Conservation (phyloP, 2,113 vertebrate genomes). For the Brienomyrus brachyistius region DNA sequence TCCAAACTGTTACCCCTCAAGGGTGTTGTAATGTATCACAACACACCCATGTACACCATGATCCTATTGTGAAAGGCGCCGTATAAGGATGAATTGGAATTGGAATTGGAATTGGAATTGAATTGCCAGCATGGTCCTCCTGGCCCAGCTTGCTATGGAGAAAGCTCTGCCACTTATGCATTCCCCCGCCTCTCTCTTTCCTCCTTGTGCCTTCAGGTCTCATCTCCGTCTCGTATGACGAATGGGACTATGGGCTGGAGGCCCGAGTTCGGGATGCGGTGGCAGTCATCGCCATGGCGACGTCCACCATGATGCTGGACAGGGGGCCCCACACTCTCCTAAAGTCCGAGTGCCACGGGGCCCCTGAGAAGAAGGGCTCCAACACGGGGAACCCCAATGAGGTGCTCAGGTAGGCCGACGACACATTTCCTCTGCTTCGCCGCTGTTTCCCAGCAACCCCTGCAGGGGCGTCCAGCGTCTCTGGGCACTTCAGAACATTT, state of each 20-base stretch:
- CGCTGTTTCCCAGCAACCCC: background rate
- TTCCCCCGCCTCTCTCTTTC: background rate
- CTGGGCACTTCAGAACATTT: background rate
- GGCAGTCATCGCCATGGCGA: constrained; percentile 93
- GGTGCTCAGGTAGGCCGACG: constrained; percentile 58
- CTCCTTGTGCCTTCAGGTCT: constrained; percentile 53
- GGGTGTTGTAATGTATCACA: background rate
- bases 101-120: background rate
- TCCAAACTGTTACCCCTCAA: background rate
- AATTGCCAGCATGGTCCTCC: background rate
- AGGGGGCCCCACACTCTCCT: constrained; percentile 82
- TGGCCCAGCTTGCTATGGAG: background rate
- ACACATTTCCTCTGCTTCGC: background rate
- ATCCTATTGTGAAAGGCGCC: background rate
- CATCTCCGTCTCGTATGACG: constrained; percentile 94
- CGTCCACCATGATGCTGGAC: constrained; percentile 92
- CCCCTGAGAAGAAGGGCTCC: constrained; percentile 83
- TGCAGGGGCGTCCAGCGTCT: background rate
- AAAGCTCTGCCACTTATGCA: background rate
- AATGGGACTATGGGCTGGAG: constrained; percentile 95
- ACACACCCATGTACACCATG: background rate
- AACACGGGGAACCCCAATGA: constrained; percentile 66
- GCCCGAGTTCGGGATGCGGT: constrained; percentile 90
- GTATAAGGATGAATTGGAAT: background rate
- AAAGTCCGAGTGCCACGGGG: constrained; percentile 92